Conservation (phyloP, 2,797 vertebrate species). For the Melanotaenia boesemani region DNA sequence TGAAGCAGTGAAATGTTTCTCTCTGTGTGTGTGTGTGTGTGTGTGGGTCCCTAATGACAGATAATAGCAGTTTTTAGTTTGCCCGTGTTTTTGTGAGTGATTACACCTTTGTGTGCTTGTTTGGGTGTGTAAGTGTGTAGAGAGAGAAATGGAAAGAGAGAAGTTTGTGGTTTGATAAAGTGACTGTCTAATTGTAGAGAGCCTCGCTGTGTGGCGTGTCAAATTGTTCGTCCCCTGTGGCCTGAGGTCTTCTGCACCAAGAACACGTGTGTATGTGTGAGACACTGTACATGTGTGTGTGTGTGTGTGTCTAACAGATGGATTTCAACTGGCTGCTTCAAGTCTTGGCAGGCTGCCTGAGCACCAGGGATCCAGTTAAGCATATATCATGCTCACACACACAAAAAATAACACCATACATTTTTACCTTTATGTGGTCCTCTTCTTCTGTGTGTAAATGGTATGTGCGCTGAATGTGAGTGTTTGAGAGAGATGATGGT, state of each 20-base stretch:
- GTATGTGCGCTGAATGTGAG: slow-evolving; percentile 53
- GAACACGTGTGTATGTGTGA: slow-evolving; percentile 32
- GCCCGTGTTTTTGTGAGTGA: slow-evolving; percentile 66
- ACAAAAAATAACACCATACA: slow-evolving; percentile 41
- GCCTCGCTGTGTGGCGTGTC: slow-evolving; percentile 69
- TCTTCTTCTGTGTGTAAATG: slow-evolving; percentile 21
- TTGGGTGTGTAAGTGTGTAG: slow-evolving; percentile 19
- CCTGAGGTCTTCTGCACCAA: slow-evolving; percentile 68
- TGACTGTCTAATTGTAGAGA: slow-evolving; percentile 77
- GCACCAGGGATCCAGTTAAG: slow-evolving; percentile 60
- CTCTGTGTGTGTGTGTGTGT: slow-evolving; percentile 24
- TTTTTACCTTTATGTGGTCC: slow-evolving; percentile 71
- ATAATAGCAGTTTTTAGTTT: slow-evolving; percentile 76
- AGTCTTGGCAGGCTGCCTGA: slow-evolving; percentile 72
- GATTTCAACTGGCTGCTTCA: slow-evolving; percentile 69
- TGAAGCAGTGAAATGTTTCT: slow-evolving; percentile 39
- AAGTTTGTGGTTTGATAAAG: slow-evolving; percentile 73
- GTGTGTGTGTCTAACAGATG: slow-evolving; percentile 50
- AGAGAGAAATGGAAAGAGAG: slow-evolving; percentile 54
- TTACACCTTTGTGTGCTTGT: slow-evolving; percentile 66
- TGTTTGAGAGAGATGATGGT: slow-evolving; percentile 61
- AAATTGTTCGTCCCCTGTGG: slow-evolving; percentile 77
- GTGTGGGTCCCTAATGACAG: slow-evolving; percentile 65
- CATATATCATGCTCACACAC: slow-evolving; percentile 65
- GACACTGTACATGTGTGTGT: slow-evolving; percentile 21